Evolutionary conservation across 2,113 vertebrate species (phyloP).

Genomic region (Periophthalmus modestus): DNA sequence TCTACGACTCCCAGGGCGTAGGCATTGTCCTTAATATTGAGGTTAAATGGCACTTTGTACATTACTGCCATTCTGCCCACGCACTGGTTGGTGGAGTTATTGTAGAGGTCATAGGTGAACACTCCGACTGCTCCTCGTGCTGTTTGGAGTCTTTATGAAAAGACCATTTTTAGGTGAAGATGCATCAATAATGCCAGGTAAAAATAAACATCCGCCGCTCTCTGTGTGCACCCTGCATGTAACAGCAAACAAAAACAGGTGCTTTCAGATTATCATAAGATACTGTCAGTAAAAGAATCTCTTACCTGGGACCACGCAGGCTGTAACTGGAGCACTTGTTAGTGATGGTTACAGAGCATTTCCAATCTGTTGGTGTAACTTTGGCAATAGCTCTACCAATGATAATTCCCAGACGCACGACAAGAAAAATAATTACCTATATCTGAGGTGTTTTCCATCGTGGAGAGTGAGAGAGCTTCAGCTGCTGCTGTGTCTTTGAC

Average conservation of each 20-base stretch:
- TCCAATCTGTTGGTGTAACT: not conserved
- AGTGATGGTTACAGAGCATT: not conserved
- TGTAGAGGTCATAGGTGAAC: slow-evolving; percentile 16
- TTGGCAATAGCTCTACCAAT: not conserved
- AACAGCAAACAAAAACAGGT: not conserved
- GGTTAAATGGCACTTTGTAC: slow-evolving; percentile 25
- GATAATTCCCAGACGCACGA: not conserved
- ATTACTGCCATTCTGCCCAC: slow-evolving; percentile 4
- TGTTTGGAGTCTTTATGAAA: slow-evolving; percentile 6
- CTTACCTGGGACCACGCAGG: slow-evolving; percentile 9
- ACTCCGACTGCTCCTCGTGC: slow-evolving; percentile 3
- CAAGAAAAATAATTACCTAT: no score
- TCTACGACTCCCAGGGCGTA: slow-evolving; percentile 22
- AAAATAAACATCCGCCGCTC: not conserved
- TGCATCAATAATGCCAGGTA: not conserved
- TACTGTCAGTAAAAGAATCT: not conserved
- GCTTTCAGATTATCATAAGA: not conserved
- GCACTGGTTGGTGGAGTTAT: rapidly evolving
- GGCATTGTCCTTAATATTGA: not conserved
- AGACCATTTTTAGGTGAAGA: not conserved
- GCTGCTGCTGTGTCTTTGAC: no score
- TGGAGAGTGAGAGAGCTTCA: no score
- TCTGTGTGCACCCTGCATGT: not conserved
- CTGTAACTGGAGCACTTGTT: not conserved
- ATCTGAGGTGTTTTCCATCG: no score